These are phyloP conservation scores for Xenotilapia longispinis DNA, from an alignment of 2,113 vertebrate species.

Conservation along the genomic window DNA sequence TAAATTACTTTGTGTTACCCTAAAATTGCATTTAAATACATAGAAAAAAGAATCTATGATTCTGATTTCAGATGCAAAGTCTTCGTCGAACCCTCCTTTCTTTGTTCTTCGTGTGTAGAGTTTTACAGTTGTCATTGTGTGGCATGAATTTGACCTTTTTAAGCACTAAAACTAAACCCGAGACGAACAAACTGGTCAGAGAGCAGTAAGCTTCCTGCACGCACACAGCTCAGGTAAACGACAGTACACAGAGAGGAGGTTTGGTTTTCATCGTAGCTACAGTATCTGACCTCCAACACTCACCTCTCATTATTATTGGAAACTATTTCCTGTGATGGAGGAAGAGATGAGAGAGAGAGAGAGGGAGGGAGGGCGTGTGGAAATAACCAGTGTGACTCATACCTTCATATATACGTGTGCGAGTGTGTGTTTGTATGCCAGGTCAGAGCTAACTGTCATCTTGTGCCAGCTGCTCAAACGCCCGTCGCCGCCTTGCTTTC, in stretches of 20 bases:
- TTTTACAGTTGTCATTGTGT: background rate
- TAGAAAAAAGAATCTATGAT: background rate
- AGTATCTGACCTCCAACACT: conserved; percentile 21
- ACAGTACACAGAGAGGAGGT: background rate
- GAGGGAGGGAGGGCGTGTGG: background rate
- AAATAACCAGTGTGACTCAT: conserved; percentile 51
- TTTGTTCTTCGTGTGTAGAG: background rate
- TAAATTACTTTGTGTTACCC: background rate
- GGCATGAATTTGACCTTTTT: background rate
- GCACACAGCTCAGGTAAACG: background rate
- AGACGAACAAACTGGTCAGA: background rate
- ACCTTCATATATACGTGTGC: background rate
- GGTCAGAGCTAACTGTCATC: conserved; percentile 7
- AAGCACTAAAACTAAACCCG: background rate
- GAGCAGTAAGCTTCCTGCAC: background rate
- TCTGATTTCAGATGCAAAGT: background rate
- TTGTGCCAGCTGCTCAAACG: conserved; percentile 35
- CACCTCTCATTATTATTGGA: conserved; percentile 40
- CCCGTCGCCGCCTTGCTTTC: conserved; percentile 1
- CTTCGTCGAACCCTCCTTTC: background rate
- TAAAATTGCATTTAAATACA: background rate
- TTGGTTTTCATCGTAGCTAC: background rate
- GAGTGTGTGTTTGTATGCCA: conserved; percentile 11
- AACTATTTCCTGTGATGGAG: conserved; percentile 48
- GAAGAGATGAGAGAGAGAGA: background rate